Evolutionary conservation across 2,797 vertebrate genomes (phyloP).

Genomic region (Zalophus californianus): DNA sequence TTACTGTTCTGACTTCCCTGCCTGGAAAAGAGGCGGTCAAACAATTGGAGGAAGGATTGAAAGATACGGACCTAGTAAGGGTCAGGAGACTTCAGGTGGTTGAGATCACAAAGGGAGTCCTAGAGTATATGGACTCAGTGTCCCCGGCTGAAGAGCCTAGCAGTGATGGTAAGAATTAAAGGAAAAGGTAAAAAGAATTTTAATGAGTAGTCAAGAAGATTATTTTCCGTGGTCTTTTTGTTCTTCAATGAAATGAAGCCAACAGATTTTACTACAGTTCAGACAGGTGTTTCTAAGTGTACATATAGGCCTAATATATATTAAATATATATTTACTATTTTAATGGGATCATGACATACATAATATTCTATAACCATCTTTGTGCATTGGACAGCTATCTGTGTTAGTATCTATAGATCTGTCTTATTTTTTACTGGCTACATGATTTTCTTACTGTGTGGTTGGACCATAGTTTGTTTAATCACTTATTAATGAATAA

Average conservation of each 20-base stretch:
- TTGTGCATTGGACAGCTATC: background rate
- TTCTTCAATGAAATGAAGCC: constrained; percentile 43
- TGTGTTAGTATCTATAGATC: background rate
- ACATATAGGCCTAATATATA: background rate
- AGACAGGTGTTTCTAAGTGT: constrained; percentile 2
- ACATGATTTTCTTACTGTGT: constrained; percentile 35
- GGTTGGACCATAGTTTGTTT: background rate
- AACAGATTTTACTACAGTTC: constrained; percentile 1
- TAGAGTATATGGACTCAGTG: constrained; percentile 68
- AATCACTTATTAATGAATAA: background rate
- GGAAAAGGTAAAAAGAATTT: background rate
- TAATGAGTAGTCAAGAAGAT: constrained; percentile 13
- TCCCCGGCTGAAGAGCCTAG: constrained; percentile 82
- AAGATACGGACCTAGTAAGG: constrained; percentile 89
- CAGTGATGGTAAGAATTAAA: constrained; percentile 87
- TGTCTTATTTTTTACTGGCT: constrained; percentile 22
- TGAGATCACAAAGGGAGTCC: constrained; percentile 85
- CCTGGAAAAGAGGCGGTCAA: constrained; percentile 87
- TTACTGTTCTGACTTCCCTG: constrained; percentile 94
- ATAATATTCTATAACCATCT: constrained; percentile 20
- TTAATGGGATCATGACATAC: background rate
- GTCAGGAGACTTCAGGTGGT: constrained; percentile 92
- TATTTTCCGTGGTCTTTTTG: background rate
- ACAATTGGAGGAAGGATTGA: constrained; percentile 91
- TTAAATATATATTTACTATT: background rate